These are phyloP conservation scores for Callipepla californica DNA, from an alignment of 2,113 vertebrate species.

Conservation along the genomic window DNA sequence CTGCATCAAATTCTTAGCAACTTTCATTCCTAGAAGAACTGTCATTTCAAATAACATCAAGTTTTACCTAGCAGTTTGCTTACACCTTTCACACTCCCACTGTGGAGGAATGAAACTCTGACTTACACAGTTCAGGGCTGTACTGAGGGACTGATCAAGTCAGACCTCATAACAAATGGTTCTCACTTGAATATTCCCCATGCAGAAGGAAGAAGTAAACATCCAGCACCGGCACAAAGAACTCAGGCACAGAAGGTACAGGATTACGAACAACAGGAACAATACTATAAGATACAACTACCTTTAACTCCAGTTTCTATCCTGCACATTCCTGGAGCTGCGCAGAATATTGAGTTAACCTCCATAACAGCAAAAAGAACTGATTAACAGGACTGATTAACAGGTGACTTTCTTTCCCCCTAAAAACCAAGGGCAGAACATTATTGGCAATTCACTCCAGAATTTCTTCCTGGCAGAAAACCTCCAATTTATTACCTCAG, in stretches of 20 bases:
- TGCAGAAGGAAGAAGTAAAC: not conserved
- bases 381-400: not conserved
- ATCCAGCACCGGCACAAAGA: not conserved
- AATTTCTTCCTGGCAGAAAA: not conserved
- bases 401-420: not conserved
- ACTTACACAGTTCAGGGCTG: not conserved
- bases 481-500: not conserved
- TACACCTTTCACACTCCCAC: not conserved
- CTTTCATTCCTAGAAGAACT: not conserved
- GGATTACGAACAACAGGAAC: not conserved
- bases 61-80: not conserved
- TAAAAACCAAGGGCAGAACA: not conserved
- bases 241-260: not conserved
- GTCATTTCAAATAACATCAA: not conserved
- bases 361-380: not conserved
- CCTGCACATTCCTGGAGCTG: not conserved
- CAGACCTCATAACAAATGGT: not conserved
- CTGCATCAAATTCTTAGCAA: accelerated
- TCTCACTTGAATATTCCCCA: not conserved
- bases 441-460: not conserved
- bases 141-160: not conserved
- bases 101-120: not conserved
- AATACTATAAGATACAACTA: not conserved
- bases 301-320: not conserved
- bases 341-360: not conserved